A percentile compares a stretch with the other conserved stretches of the same genome.
These are phyloP conservation scores for Uropetala carovei DNA, from an alignment of 2,888 invertebrate species.

Conservation along the genomic window DNA sequence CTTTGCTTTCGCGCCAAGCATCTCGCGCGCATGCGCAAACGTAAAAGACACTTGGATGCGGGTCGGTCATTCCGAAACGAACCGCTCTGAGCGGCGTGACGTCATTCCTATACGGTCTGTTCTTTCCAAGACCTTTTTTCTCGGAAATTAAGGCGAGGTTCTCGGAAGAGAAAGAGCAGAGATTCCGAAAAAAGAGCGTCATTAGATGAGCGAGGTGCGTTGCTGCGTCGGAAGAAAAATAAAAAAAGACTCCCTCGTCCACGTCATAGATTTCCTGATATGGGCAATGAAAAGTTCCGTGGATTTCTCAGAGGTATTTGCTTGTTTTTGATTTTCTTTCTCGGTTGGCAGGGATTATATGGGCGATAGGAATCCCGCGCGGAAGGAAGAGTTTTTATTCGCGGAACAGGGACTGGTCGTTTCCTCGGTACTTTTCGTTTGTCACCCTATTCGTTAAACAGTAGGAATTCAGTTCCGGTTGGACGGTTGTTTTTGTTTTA, in stretches of 20 bases:
- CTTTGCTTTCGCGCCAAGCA: constrained; percentile 52
- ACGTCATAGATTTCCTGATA: not conserved
- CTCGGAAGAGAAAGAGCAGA: constrained; percentile 16
- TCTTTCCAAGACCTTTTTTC: not conserved
- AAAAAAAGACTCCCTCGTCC: not conserved
- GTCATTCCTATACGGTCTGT: not conserved
- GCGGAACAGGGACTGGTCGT: no score
- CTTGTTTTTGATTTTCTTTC: not conserved
- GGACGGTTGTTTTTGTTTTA: no score
- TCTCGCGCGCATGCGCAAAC: constrained; percentile 11
- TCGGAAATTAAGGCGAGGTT: not conserved
- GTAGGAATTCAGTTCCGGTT: no score
- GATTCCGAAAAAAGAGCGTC: not conserved
- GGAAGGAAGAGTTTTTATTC: not conserved
- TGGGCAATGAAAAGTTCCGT: not conserved
- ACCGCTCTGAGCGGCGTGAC: not conserved
- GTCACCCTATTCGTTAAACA: no score
- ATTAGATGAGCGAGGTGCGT: not conserved
- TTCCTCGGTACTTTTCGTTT: no score
- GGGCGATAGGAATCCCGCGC: not conserved
- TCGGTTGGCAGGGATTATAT: not conserved
- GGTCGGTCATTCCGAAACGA: constrained; percentile 60
- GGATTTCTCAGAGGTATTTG: not conserved
- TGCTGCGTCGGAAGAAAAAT: not conserved
- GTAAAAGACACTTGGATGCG: not conserved